A percentile compares a stretch with the other conserved stretches of the same genome.
Evolutionary conservation across 2,797 vertebrate species (phyloP).

Genomic region (Staurois parvus): DNA sequence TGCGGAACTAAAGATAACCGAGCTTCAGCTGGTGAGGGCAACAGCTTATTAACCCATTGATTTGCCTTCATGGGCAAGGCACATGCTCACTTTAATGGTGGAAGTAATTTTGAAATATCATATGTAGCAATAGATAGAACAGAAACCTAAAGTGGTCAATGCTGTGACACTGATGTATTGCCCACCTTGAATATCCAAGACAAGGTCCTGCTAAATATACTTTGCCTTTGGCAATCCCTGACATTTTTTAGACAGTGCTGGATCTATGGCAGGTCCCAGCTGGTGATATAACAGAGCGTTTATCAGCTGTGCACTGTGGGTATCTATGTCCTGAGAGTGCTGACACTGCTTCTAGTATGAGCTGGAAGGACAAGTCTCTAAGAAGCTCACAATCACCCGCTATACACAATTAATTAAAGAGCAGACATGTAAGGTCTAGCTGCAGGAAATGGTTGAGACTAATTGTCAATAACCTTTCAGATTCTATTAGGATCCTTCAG

Average conservation of each 20-base stretch:
- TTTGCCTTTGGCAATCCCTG: too few relatives aligned
- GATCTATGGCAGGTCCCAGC: slow-evolving; percentile 27
- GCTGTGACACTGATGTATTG: too few relatives aligned
- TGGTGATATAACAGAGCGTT: background rate
- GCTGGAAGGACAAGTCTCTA: background rate
- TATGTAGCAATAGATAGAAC: too few relatives aligned
- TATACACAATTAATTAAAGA: slow-evolving; percentile 30
- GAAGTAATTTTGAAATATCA: too few relatives aligned
- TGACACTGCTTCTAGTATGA: slow-evolving; percentile 19
- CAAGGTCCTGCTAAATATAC: background rate
- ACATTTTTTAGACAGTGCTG: background rate
- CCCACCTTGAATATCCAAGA: background rate
- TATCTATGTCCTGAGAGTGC: slow-evolving; percentile 13
- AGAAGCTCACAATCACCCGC: background rate
- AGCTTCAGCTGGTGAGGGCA: too few relatives aligned
- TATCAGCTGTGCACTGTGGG: slow-evolving; percentile 9
- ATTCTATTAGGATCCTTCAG: slow-evolving; percentile 14
- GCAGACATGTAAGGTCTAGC: background rate
- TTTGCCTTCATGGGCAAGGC: too few relatives aligned
- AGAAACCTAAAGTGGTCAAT: background rate
- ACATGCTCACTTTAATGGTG: too few relatives aligned
- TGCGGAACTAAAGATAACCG: too few relatives aligned
- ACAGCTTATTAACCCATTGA: too few relatives aligned
- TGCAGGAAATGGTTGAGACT: slow-evolving; percentile 13
- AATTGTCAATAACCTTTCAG: slow-evolving; percentile 28